A percentile compares a stretch with the other conserved stretches of the same genome.
These are phyloP conservation scores for Tyria jacobaeae DNA, from an alignment of 2,888 invertebrate genomes.

Conservation along the genomic window DNA sequence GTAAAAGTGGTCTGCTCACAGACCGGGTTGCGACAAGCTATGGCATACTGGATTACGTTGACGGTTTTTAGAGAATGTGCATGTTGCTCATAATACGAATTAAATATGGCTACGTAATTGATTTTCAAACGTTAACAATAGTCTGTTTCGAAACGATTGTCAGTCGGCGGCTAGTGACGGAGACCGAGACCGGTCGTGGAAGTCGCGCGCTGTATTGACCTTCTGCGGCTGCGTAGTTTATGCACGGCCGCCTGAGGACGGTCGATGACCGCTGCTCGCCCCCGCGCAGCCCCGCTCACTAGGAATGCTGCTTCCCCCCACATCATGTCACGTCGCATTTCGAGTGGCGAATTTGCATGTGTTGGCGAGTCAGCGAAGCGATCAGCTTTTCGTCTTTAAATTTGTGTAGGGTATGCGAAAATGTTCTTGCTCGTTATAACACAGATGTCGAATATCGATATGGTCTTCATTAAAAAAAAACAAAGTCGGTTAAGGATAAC, in stretches of 20 bases:
- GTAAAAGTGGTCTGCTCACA: conserved; percentile 35
- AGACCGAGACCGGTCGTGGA: conserved; percentile 50
- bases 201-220: conserved; percentile 79
- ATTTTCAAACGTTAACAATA: conserved; percentile 77
- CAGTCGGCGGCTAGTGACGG: conserved; percentile 28
- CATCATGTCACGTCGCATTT: conserved; percentile 80
- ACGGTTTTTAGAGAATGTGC: conserved; percentile 66
- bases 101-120: conserved; percentile 74
- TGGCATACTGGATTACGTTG: conserved; percentile 59
- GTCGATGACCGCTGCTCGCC: conserved; percentile 81
- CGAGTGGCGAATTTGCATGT: conserved; percentile 81
- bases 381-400: conserved; percentile 52
- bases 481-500: background rate
- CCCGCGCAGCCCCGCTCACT: conserved; percentile 62
- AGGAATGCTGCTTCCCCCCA: conserved; percentile 72
- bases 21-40: conserved; percentile 49
- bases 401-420: conserved; percentile 62
- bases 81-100: conserved; percentile 69
- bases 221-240: conserved; percentile 84
- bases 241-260: conserved; percentile 82
- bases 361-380: conserved; percentile 60
- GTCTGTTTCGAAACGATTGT: conserved; percentile 69
- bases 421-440: conserved; percentile 51
- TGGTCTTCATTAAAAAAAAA: too few relatives aligned
- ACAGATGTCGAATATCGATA: conserved; percentile 39